Evolutionary conservation across 1,140 invertebrate species (phyloP), one percentile per base, ranked within the genome.

Genomic region (Octopus bimaculoides): DNA sequence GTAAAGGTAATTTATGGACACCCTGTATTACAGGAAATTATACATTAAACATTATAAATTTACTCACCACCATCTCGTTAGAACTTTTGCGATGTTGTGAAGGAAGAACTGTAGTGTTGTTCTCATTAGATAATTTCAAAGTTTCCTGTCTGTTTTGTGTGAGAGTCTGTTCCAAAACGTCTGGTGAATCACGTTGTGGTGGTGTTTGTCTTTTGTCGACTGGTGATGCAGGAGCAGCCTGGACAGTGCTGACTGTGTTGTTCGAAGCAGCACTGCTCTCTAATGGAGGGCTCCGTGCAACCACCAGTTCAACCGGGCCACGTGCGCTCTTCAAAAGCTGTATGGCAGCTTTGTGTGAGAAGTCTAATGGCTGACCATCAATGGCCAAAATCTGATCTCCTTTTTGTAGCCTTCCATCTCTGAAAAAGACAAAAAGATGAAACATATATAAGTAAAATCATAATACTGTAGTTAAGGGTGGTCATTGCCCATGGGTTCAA

Each of bases 371-470:
- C 87, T 95, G 94, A 85, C 94, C 94, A 92, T 97, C 95, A 85
- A 97, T 94, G 82, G 95, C 95, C 87, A 97, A 89, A 89, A 97
- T 95, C 89, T 96, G 95, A 92, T 97, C 96, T 84, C 94, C 94
- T 88, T 96, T 94, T 88, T 93, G 91, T 79, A 95, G 91, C 84
- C 93, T 91, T 85, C 94, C 94, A 92, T 95, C 93, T 91, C 94
- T 95, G 91, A 71, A 92, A 92, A 86, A 86, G 17, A 75, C 4
- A 7, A 52, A 52, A 71, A 17, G 26, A n/a, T 12, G 4, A 41
- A 41, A 41, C 3, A 41, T 41, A 41, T 41, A 41, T 41, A 41
- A 41, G 26, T 41, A 41, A 41, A 41, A 41, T 41, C 26, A 41
- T 41, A 41, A 41, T n/a, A n/a, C n/a, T n/a, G 26, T 41, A 41